A percentile compares a stretch with the other conserved stretches of the same genome.
These are phyloP conservation scores for Lepeophtheirus salmonis DNA, from an alignment of 1,140 invertebrate genomes.

Conservation along the genomic window DNA sequence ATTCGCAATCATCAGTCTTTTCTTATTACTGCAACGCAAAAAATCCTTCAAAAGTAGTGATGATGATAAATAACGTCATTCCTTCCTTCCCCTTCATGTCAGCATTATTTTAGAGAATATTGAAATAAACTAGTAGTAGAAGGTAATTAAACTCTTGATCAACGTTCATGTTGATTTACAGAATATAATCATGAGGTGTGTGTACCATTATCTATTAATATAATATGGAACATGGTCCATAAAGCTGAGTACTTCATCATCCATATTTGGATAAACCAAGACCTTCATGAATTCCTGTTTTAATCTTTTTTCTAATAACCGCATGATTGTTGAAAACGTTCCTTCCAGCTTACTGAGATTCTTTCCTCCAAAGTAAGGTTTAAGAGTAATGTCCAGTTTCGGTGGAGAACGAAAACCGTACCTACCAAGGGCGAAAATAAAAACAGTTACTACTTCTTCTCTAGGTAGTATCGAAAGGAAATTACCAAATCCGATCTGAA, in stretches of 20 bases:
- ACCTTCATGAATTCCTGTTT: slow-evolving; percentile 10
- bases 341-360: background rate
- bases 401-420: slow-evolving; percentile 1
- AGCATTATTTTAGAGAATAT: too few species aligned
- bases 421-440: background rate
- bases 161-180: too few species aligned
- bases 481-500: slow-evolving; percentile 1
- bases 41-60: too few species aligned
- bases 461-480: background rate
- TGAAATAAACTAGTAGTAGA: too few species aligned
- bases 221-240: background rate
- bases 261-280: slow-evolving; percentile 2
- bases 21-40: too few species aligned
- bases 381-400: background rate
- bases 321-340: background rate
- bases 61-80: too few species aligned
- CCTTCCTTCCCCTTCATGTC: too few species aligned
- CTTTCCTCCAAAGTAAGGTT: slow-evolving; percentile 2
- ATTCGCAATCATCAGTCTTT: too few species aligned
- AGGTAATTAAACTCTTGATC: too few species aligned
- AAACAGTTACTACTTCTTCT: background rate
- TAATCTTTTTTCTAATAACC: background rate
- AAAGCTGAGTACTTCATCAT: slow-evolving; percentile 1
- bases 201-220: too few species aligned
- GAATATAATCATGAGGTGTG: too few species aligned